Percentiles rank a stretch among this genome's conserved stretches.
phyloP scores from a whole-genome alignment of 23 tunicate genomes.

The Ciona savignyi region DNA sequence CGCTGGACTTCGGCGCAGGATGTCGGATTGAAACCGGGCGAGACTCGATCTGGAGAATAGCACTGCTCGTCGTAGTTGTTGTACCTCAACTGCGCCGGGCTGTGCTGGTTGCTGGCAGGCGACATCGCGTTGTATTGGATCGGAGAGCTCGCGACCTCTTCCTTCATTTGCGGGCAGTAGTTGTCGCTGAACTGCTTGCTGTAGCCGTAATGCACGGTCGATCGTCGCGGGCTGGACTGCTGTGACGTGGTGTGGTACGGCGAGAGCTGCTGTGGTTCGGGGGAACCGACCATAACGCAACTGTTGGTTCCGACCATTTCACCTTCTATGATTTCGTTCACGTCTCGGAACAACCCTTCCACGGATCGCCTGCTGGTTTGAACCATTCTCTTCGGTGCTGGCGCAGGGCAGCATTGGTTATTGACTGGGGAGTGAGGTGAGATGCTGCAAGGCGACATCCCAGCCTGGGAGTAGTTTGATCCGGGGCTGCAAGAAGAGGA shows the following conservation, averaged over 20 bases:
- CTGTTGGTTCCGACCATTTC: not conserved
- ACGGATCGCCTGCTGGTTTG: slow-evolving; percentile 5
- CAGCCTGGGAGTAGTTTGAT: slow-evolving; percentile 31
- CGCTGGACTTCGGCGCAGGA: not conserved
- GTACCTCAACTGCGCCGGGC: slow-evolving; percentile 36
- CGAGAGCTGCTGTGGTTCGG: not conserved
- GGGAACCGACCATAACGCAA: not conserved
- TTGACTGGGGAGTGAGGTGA: slow-evolving; percentile 46
- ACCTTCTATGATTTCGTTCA: slow-evolving; percentile 27
- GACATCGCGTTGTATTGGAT: slow-evolving; percentile 17
- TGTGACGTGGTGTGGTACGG: not conserved
- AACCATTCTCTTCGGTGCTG: slow-evolving; percentile 13
- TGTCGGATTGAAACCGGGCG: slow-evolving; percentile 21
- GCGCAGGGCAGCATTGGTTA: slow-evolving; percentile 11
- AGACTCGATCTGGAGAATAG: slow-evolving; percentile 24
- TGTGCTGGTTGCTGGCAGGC: slow-evolving; percentile 7
- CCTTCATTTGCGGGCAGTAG: slow-evolving; percentile 16
- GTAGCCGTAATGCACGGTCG: not conserved
- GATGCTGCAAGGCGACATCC: slow-evolving; percentile 32
- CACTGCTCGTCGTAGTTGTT: slow-evolving; percentile 18
- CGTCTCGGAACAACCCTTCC: slow-evolving; percentile 51
- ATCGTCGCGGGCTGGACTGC: slow-evolving; percentile 9
- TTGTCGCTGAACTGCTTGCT: no score
- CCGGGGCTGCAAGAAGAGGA: slow-evolving; percentile 19
- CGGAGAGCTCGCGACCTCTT: slow-evolving; percentile 34